A percentile compares a stretch with the other conserved stretches of the same genome.
Evolutionary conservation across 2,888 invertebrate species (phyloP).

Genomic region (Argyra leucocephala): DNA sequence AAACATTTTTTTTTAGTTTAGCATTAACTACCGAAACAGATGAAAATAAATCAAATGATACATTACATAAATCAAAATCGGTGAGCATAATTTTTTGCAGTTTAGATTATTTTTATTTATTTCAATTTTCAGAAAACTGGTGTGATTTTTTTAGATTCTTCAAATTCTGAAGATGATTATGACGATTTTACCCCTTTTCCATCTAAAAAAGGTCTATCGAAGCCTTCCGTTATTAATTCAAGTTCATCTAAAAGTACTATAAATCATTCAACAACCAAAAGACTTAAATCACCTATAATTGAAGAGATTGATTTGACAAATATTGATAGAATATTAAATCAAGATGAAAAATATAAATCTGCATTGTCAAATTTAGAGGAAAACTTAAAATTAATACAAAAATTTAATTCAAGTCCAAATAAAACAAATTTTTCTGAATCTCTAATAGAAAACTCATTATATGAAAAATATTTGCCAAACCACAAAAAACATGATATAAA

Average conservation of each 20-base stretch:
- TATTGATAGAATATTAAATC: slow-evolving; percentile 30
- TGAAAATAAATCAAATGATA: neutral
- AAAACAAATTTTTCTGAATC: neutral
- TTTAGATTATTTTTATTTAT: neutral
- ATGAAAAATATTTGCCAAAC: neutral
- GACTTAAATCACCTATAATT: neutral
- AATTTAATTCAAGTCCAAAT: neutral
- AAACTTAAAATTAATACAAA: neutral
- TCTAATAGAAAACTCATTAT: neutral
- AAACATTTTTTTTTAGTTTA: no score
- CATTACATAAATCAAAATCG: neutral
- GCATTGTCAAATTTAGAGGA: slow-evolving; percentile 26
- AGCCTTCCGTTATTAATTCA: neutral
- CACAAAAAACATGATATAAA: neutral
- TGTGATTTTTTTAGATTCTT: slow-evolving; percentile 1
- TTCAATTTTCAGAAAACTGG: neutral
- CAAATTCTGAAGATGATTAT: neutral
- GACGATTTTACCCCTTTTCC: neutral
- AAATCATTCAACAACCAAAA: neutral
- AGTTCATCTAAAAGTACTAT: neutral
- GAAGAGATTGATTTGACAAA: neutral
- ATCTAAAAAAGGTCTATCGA: neutral
- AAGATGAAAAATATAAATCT: slow-evolving; percentile 31
- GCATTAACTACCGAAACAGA: neutral
- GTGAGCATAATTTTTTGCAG: neutral